Conservation (phyloP, 2,797 vertebrate species). For the Myripristis jacobus region DNA sequence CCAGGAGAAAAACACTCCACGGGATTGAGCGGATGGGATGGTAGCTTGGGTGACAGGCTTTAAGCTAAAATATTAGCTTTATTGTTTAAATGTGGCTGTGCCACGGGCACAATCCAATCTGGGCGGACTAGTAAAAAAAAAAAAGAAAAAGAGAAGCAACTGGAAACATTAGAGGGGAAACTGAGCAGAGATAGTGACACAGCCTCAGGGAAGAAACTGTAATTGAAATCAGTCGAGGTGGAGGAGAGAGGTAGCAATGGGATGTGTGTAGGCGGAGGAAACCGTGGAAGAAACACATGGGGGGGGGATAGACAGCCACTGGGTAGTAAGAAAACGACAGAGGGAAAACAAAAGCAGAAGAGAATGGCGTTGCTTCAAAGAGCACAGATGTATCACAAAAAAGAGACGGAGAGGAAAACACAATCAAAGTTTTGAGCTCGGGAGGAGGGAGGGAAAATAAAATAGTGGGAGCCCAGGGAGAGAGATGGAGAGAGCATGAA, state of each 20-base stretch:
- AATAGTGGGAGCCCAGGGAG: conserved; percentile 5
- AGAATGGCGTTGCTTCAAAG: conserved; percentile 44
- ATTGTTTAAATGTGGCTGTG: conserved; percentile 41
- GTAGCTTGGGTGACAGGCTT: conserved; percentile 17
- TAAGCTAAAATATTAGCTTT: conserved; percentile 41
- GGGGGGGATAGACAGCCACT: conserved; percentile 33
- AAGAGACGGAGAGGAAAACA: conserved; percentile 17
- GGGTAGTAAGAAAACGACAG: conserved; percentile 23
- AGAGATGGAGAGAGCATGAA: conserved; percentile 13
- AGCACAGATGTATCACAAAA: conserved; percentile 47
- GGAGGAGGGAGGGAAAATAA: conserved; percentile 16
- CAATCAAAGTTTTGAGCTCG: conserved; percentile 39
- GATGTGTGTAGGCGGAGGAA: conserved; percentile 41
- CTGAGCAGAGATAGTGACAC: conserved; percentile 63
- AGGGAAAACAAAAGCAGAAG: conserved; percentile 30
- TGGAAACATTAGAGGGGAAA: conserved; percentile 58
- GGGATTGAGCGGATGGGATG: conserved; percentile 16
- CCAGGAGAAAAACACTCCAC: conserved; percentile 5
- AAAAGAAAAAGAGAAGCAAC: conserved; percentile 39
- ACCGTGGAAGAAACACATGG: conserved; percentile 30
- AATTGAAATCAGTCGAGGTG: conserved; percentile 74
- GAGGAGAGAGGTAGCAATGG: conserved; percentile 40
- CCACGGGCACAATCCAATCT: conserved; percentile 54
- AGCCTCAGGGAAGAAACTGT: conserved; percentile 65
- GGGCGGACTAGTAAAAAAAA: conserved; percentile 30